Base-by-base conservation (phyloP, 2,888 invertebrate genomes). In the Eupithecia subfuscata region DNA sequence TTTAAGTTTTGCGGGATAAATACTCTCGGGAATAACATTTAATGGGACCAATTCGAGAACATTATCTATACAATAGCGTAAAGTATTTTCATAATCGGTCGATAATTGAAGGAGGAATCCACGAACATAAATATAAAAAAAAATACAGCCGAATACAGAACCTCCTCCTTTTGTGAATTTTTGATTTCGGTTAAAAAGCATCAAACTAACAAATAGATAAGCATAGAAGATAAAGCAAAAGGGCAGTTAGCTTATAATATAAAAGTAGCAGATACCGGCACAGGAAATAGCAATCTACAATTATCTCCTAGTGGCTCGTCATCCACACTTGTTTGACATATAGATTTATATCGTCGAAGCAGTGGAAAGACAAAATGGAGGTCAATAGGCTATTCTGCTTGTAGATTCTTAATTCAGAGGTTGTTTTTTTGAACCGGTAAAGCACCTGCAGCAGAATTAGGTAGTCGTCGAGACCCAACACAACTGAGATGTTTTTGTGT, bases 261-360 rank as follows among this genome's bases (percentile, higher is more conserved):
- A 90, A 91, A 90, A 88, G 88, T 88, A 87, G 87, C 80, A 82
- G 88, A 88, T 89, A 88, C 89, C 89, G 75, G 89, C 88, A 90
- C 92, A 93, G 93, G 93, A 93, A 94, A 93, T 92, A 87, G 89
- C 91, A 87, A 89, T 88, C 87, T 83, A 88, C 91, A 91, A 93
- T 92, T 92, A 93, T 89, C 89, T 86, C 80, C 79, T 76, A 81
- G 80, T 79, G 78, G 85, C 85, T 85, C 86, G 86, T 83, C 86
- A 84, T 88, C 85, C 87, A 82, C 84, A 82, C 86, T 82, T 84
- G 82, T 79, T 88, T 87, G 86, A 85, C 84, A 81, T 81, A 81
- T 83, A 88, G 88, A 90, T 88, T 88, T 88, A 89, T 89, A 88
- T 85, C 84, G 81, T n/a, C n/a, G 83, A 83, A 83, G 79, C 82